Base-by-base conservation (phyloP, 2,113 vertebrate species). In the Corydoras maculifer region DNA sequence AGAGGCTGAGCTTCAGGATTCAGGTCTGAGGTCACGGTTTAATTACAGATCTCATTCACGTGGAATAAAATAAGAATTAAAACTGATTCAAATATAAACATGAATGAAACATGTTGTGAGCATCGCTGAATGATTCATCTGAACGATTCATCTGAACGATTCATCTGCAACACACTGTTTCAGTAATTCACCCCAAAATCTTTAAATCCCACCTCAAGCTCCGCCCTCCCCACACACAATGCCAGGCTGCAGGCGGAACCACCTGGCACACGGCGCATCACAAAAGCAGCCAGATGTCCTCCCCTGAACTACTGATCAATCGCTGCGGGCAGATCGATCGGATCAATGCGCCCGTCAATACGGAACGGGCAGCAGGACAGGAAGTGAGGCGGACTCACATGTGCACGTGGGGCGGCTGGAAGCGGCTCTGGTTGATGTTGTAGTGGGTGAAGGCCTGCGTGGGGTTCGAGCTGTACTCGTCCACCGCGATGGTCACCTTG, bases 391-490 rank as follows among this genome's bases (percentile, higher is more conserved):
- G 18, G 86, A 94, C 96, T 98, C 87, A 98, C 96, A 99, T 98
- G 69, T 99, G 96, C 80, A 98, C 95, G 1, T 98, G 95, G 0
- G 96, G 96, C 35, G 96, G 96, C 85, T 98, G 96, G 91, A 98
- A 99, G 81, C 96, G 86, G 91, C 96, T 99, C 94, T 99, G 96
- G 81, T 99, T 99, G 78, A 99, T 99, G 88, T 99, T 99, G 92
- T 99, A 99, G 83, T 99, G 95, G 0, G 96, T 99, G 70, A 98
- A 99, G 14, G 96, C 96, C 88, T 99, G 96, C 30, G 96, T 99
- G 25, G 96, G 96, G 87, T 99, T 99, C 76, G 95, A 96, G 88
- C 96, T 98, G 90, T 98, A 99, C 81, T 98, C 96, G 84, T 99
- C 96, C 94, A 99, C 96, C 32, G 93, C 84, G 75, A 99, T 87